phyloP scores from a whole-genome alignment of 2,888 invertebrate genomes.

The Chrysolina haemoptera region DNA sequence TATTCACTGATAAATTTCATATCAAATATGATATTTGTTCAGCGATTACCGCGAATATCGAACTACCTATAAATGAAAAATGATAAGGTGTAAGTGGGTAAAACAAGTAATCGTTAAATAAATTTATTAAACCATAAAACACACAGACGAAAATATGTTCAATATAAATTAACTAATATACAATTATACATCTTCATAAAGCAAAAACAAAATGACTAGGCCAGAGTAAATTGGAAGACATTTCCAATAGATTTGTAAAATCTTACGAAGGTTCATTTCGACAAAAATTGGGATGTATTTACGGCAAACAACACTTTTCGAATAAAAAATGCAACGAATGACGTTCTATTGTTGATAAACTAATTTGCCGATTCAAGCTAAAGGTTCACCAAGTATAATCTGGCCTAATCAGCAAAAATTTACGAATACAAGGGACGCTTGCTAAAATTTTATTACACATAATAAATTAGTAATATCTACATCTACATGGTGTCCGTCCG shows the following conservation, averaged over 20 bases:
- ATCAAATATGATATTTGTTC: neutral
- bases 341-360: too few species aligned
- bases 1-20: neutral
- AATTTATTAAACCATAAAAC: conserved; percentile 61
- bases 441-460: conserved; percentile 53
- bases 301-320: too few species aligned
- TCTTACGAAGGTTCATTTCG: too few species aligned
- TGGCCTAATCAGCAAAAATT: conserved; percentile 41
- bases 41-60: neutral
- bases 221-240: conserved; percentile 31
- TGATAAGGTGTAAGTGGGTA: conserved; percentile 9
- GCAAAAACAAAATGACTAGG: conserved; percentile 37
- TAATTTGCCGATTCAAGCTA: neutral
- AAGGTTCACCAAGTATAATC: conserved; percentile 13
- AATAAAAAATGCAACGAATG: too few species aligned
- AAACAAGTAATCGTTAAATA: conserved; percentile 52
- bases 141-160: conserved; percentile 59
- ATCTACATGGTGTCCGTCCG: conserved; percentile 45
- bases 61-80: neutral
- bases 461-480: conserved; percentile 61
- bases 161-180: conserved; percentile 60
- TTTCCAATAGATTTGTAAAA: neutral
- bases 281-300: too few species aligned
- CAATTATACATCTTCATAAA: conserved; percentile 56
- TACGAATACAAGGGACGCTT: conserved; percentile 50